Conservation (phyloP, 2,113 vertebrate species). For the Rousettus leschenaultii region DNA sequence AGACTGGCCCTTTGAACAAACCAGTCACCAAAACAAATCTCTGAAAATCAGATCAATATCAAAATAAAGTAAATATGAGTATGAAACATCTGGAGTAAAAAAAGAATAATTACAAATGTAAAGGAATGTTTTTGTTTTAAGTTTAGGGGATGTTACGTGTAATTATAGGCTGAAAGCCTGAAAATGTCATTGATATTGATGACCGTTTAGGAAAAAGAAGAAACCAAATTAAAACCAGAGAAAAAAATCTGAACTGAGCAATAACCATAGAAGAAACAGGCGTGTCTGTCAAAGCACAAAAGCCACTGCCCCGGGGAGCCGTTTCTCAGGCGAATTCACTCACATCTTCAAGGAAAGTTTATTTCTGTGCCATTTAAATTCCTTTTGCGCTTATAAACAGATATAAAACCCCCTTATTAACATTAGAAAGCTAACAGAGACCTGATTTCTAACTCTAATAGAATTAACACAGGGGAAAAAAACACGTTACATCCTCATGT, state of each 20-base stretch:
- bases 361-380: background rate
- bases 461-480: no score
- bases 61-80: background rate
- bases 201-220: background rate
- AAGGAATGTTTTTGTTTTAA: background rate
- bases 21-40: background rate
- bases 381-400: background rate
- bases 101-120: background rate
- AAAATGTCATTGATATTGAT: background rate
- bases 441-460: no score
- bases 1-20: background rate
- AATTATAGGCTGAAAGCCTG: background rate
- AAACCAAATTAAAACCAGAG: background rate
- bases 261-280: background rate
- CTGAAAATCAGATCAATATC: background rate
- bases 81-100: background rate
- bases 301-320: background rate
- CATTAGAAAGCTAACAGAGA: no score
- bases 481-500: no score
- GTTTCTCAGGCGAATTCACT: background rate
- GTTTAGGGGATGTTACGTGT: background rate
- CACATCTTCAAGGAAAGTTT: background rate
- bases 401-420: background rate
- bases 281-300: background rate
- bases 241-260: background rate